Evolutionary conservation across 2,888 invertebrate species (phyloP).

Genomic region (Macrosiphum euphorbiae): DNA sequence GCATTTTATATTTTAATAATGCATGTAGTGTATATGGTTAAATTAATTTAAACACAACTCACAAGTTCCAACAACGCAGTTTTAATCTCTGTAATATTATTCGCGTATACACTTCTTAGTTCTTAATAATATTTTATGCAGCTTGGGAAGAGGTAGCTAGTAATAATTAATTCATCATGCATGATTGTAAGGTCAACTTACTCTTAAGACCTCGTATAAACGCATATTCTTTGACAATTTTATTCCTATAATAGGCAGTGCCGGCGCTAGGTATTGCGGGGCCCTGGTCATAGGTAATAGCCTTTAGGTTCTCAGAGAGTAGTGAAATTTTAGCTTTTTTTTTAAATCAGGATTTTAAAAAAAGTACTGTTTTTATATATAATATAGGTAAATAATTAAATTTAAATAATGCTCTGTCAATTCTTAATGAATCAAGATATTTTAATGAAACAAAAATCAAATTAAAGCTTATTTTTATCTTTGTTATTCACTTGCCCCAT

Average conservation of each 20-base stretch:
- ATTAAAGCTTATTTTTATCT: too few relatives aligned
- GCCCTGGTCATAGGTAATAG: too few relatives aligned
- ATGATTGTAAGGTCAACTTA: not conserved
- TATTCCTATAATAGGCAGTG: not conserved
- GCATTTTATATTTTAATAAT: not conserved
- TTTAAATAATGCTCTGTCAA: too few relatives aligned
- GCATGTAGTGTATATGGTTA: not conserved
- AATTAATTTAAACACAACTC: not conserved
- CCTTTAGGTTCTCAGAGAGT: too few relatives aligned
- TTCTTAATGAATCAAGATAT: too few relatives aligned
- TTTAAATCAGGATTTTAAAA: too few relatives aligned
- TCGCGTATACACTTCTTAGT: not conserved
- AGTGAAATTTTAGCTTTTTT: too few relatives aligned
- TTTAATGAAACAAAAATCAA: too few relatives aligned
- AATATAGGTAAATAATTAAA: too few relatives aligned
- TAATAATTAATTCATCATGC: not conserved
- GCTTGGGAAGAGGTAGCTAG: not conserved
- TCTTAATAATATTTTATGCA: not conserved
- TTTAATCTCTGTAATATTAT: not conserved
- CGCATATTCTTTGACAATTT: not conserved
- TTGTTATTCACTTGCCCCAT: too few relatives aligned
- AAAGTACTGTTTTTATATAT: too few relatives aligned
- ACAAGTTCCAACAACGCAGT: not conserved
- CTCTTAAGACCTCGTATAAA: not conserved
- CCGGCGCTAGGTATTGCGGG: too few relatives aligned